Conservation (phyloP, 2,113 vertebrate genomes). For the Cyprinodon variegatus region DNA sequence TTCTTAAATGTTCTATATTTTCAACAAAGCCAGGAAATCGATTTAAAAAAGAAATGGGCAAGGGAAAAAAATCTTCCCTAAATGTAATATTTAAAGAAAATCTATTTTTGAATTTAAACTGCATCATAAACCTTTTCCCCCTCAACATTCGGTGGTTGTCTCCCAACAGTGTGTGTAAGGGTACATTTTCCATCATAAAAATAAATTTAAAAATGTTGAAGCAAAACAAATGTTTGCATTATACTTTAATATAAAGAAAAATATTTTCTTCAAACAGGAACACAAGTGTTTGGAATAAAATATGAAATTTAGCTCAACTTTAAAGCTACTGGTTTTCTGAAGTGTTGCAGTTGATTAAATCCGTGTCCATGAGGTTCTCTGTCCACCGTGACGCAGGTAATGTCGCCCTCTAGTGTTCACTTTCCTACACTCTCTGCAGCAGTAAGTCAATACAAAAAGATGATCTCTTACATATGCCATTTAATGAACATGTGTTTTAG, state of each 20-base stretch:
- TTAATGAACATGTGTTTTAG: conserved; percentile 47
- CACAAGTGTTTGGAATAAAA: conserved; percentile 32
- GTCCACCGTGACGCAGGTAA: conserved; percentile 10
- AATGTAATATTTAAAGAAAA: neutral
- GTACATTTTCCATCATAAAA: conserved; percentile 34
- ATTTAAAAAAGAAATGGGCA: neutral
- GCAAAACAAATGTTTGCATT: neutral
- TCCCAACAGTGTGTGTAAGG: neutral
- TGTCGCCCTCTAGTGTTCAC: conserved; percentile 57
- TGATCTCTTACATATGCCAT: conserved; percentile 36
- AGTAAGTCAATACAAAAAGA: conserved; percentile 26
- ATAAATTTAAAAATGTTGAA: neutral
- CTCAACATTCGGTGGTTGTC: neutral
- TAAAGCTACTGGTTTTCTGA: conserved; percentile 51
- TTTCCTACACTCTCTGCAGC: neutral
- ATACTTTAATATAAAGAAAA: neutral
- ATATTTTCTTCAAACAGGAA: conserved; percentile 30
- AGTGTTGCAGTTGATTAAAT: conserved; percentile 42
- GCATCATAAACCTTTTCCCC: neutral
- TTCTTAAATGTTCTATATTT: conserved; percentile 1
- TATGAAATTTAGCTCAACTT: conserved; percentile 43
- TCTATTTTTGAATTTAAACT: neutral
- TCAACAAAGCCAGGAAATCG: neutral
- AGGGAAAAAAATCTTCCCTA: neutral
- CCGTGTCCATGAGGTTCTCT: conserved; percentile 16